Conservation (phyloP, 2,888 invertebrate species). For the Balanococcus diminutus region DNA sequence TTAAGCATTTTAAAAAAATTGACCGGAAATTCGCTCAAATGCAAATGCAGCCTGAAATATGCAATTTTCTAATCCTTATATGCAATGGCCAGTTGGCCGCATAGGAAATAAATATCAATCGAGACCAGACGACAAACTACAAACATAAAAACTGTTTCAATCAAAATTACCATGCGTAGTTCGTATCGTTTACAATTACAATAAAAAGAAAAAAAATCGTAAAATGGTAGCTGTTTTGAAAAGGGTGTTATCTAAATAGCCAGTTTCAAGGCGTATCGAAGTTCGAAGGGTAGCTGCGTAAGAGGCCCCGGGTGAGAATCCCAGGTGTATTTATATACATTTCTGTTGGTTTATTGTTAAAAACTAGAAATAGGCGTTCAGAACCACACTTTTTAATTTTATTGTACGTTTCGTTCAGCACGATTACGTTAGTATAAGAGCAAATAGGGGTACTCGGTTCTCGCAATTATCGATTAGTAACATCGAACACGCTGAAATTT, state of each 20-base stretch:
- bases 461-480: not conserved
- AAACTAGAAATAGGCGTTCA: slow-evolving; percentile 18
- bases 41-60: not conserved
- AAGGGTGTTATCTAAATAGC: slow-evolving; percentile 40
- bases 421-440: not conserved
- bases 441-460: not conserved
- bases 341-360: slow-evolving; percentile 33
- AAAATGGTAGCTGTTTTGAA: slow-evolving; percentile 17
- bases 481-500: not conserved
- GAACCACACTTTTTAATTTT: slow-evolving; percentile 8
- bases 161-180: not conserved
- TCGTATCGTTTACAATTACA: not conserved
- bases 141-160: not conserved
- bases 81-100: not conserved
- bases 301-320: not conserved
- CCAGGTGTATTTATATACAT: slow-evolving; percentile 8
- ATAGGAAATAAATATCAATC: not conserved
- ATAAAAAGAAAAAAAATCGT: not conserved
- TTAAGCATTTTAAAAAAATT: not conserved
- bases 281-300: not conserved
- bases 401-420: not conserved
- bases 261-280: not conserved
- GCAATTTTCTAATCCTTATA: not conserved
- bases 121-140: no score
- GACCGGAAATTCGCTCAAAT: not conserved